Evolutionary conservation across 1,140 invertebrate genomes (phyloP), one percentile per base, ranked within the genome.

Genomic region (Brachionus sp.): DNA sequence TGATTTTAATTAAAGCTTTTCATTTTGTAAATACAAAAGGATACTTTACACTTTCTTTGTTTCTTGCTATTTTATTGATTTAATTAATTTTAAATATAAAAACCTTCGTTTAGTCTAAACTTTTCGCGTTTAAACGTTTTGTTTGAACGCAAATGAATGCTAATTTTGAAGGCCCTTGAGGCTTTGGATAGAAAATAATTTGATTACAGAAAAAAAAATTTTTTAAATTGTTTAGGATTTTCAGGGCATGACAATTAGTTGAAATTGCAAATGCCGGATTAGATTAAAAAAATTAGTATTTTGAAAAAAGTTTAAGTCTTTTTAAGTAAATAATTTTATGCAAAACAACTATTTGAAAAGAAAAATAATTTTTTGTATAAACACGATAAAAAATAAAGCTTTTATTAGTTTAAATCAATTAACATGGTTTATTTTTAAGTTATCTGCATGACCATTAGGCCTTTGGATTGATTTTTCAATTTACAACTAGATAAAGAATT

Each of bases 21-120:
- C 35, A 70, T 70, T 39, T 70, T 33, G n/a, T n/a, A 70, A 70
- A 70, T 70, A n/a, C 37, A 70, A 70, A 70, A n/a, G n/a, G n/a
- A n/a, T n/a, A n/a, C n/a, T n/a, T n/a, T n/a, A n/a, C n/a, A n/a
- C n/a, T n/a, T n/a, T n/a, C n/a, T n/a, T n/a, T n/a, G n/a, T n/a
- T n/a, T n/a, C n/a, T n/a, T n/a, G n/a, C n/a, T n/a, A n/a, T n/a
- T n/a, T n/a, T n/a, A n/a, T n/a, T n/a, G n/a, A n/a, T n/a, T n/a
- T n/a, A n/a, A n/a, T n/a, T n/a, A n/a, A n/a, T n/a, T n/a, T n/a
- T n/a, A n/a, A n/a, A n/a, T n/a, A n/a, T n/a, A n/a, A n/a, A n/a
- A n/a, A n/a, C 29, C 29, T 29, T 29, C 1, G 3, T 1, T 29
- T 29, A 29, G 29, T 29, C 29, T 29, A 29, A 29, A 29, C 1